phyloP scores from a whole-genome alignment of 35 echinoderm and acorn worm genomes.

The Diadema setosum region DNA sequence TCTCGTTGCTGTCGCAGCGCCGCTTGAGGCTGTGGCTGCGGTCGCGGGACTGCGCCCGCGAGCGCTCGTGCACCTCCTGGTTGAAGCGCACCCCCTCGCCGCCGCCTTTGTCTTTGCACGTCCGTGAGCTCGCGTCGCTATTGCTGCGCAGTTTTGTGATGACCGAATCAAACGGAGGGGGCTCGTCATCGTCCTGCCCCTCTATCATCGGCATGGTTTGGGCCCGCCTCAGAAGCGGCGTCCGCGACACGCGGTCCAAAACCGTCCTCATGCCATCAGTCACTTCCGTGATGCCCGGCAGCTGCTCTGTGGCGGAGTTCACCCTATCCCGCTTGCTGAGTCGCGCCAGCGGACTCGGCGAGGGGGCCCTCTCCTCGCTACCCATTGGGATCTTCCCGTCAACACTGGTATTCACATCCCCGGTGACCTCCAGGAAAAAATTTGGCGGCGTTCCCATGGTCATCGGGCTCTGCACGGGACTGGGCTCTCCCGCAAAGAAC shows the following conservation, averaged over 20 bases:
- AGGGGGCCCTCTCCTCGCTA: conserved; percentile 57
- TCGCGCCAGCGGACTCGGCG: conserved; percentile 10
- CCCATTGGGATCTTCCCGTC: conserved; percentile 4
- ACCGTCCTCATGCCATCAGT: conserved; percentile 11
- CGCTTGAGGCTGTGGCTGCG: conserved; percentile 72
- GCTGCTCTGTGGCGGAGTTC: conserved; percentile 34
- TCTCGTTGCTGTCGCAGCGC: conserved; percentile 92
- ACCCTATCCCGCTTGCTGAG: conserved; percentile 11
- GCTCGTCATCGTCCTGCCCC: conserved; percentile 20
- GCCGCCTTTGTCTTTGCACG: not conserved
- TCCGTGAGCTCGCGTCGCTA: conserved; percentile 76
- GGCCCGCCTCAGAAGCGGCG: conserved; percentile 39
- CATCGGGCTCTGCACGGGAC: not conserved
- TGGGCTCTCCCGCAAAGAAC: conserved; percentile 14
- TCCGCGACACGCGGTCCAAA: not conserved
- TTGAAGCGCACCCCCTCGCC: conserved; percentile 38
- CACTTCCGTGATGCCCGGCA: conserved; percentile 52
- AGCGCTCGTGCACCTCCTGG: conserved; percentile 29
- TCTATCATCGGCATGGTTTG: conserved; percentile 91
- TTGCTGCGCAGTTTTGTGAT: conserved; percentile 84
- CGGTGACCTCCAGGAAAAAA: conserved; percentile 45
- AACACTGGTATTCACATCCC: not conserved
- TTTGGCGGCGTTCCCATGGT: not conserved
- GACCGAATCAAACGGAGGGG: conserved; percentile 8
- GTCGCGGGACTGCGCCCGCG: conserved; percentile 14